These are phyloP conservation scores for Heterohyrax brucei DNA, from an alignment of 2,797 vertebrate species.

Conservation along the genomic window DNA sequence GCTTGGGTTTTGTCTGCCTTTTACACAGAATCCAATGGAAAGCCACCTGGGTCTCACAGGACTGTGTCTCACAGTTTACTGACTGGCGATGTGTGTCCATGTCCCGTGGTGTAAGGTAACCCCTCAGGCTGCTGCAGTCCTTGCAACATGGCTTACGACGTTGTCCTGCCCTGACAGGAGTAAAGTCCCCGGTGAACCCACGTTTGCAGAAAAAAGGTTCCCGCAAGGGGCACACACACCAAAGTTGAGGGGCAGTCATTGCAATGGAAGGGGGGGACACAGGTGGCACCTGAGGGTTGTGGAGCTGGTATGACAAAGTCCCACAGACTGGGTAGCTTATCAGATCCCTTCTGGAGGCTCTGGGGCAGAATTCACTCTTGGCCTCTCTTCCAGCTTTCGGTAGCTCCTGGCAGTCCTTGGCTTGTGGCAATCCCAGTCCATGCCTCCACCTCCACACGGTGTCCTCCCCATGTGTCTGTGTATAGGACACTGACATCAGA, in stretches of 20 bases:
- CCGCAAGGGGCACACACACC: background rate
- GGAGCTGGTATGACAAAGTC: rapidly evolving
- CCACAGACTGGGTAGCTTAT: background rate
- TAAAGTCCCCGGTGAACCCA: background rate
- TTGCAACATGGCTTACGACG: background rate
- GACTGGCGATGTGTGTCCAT: background rate
- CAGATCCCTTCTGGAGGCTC: background rate
- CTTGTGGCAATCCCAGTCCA: too few species aligned
- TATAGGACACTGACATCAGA: too few species aligned
- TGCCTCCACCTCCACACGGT: too few species aligned
- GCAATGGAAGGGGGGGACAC: too few species aligned
- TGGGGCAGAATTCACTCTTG: too few species aligned
- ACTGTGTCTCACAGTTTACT: background rate
- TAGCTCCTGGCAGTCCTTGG: too few species aligned
- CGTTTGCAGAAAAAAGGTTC: background rate
- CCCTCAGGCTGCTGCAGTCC: background rate
- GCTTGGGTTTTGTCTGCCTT: background rate
- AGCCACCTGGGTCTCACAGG: background rate
- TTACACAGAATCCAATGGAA: background rate
- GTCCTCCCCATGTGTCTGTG: too few species aligned
- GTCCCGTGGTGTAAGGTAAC: background rate
- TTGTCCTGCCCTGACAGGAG: background rate
- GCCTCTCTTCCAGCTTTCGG: too few species aligned
- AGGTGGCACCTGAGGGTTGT: too few species aligned
- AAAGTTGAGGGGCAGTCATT: background rate